Evolutionary conservation across 2,888 invertebrate genomes (phyloP).

Genomic region (Amitus sp.): DNA sequence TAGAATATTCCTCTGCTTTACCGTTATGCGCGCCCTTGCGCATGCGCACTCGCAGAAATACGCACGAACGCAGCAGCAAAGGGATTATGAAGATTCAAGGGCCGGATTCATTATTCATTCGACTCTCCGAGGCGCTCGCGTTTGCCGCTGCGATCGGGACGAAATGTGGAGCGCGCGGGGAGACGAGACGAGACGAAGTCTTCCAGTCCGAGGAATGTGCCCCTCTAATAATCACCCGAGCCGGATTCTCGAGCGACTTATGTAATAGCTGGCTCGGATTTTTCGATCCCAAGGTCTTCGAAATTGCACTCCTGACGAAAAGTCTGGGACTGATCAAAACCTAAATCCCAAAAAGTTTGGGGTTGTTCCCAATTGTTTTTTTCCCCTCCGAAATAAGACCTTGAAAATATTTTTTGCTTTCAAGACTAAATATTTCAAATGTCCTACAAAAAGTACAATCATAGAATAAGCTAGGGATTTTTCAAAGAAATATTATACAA

Average conservation of each 20-base stretch:
- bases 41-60: too few relatives aligned
- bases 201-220: conserved; percentile 43
- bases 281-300: conserved; percentile 51
- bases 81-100: conserved; percentile 46
- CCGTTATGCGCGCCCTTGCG: too few relatives aligned
- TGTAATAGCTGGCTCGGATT: conserved; percentile 56
- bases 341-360: too few relatives aligned
- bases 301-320: conserved; percentile 35
- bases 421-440: too few relatives aligned
- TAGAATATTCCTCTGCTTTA: not conserved
- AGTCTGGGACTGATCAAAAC: too few relatives aligned
- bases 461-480: too few relatives aligned
- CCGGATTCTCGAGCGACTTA: conserved; percentile 52
- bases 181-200: conserved; percentile 21
- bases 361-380: too few relatives aligned
- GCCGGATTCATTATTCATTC: conserved; percentile 64
- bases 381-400: too few relatives aligned
- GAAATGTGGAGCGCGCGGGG: too few relatives aligned
- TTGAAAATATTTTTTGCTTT: too few relatives aligned
- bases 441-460: too few relatives aligned
- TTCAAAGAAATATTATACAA: too few relatives aligned
- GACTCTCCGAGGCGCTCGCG: conserved; percentile 44
- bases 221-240: conserved; percentile 57
- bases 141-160: conserved; percentile 30
- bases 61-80: not conserved